Percentiles rank a stretch among this genome's conserved stretches.
Conservation (phyloP, 2,797 vertebrate species). For the Eremophila alpestris region DNA sequence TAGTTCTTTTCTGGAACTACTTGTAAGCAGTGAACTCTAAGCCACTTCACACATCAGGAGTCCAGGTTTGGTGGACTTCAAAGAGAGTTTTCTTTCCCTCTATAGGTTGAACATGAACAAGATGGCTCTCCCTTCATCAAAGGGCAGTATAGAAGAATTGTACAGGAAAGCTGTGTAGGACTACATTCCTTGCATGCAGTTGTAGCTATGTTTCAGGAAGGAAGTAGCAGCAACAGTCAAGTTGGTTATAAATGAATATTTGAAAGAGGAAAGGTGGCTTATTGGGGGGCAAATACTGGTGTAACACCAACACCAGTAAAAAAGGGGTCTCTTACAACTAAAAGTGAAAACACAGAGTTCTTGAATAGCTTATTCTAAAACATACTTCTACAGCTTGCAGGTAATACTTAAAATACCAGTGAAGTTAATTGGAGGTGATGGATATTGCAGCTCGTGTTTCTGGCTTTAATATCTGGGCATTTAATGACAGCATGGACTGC, state of each 20-base stretch:
- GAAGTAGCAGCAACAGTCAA: neutral
- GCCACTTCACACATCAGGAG: accelerated
- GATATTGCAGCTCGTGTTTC: neutral
- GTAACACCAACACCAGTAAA: neutral
- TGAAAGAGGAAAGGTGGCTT: neutral
- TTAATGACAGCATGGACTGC: neutral
- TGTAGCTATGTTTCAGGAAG: neutral
- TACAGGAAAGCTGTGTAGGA: neutral
- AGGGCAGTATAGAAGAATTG: neutral
- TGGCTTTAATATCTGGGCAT: neutral
- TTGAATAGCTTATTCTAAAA: neutral
- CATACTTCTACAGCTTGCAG: neutral
- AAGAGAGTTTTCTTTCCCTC: neutral
- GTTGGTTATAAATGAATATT: neutral
- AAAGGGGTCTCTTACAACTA: neutral
- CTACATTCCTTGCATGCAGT: accelerated
- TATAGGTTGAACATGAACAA: neutral
- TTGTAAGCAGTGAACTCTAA: neutral
- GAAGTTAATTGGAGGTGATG: neutral
- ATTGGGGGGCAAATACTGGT: neutral
- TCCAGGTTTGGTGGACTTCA: neutral
- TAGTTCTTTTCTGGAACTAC: neutral
- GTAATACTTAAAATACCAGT: neutral
- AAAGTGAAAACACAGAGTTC: neutral
- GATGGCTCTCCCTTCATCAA: neutral